Percentiles rank a stretch among this genome's conserved stretches.
Conservation (phyloP, 2,888 invertebrate species). For the Agonum fuliginosum region DNA sequence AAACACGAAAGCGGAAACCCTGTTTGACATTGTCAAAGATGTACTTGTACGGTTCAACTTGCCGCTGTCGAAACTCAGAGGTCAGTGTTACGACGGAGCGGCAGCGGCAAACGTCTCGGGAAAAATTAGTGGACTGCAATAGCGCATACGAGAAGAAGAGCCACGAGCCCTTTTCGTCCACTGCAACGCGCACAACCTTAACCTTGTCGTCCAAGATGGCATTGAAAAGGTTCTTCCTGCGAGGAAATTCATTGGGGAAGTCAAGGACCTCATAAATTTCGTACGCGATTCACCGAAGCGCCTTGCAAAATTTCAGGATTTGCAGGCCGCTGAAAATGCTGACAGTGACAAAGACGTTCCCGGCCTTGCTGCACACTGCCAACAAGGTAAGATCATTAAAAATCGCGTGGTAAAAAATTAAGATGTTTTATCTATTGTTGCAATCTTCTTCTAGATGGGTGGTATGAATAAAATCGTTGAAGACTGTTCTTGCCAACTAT, state of each 20-base stretch:
- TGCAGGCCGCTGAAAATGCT: slow-evolving; percentile 12
- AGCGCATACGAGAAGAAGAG: slow-evolving; percentile 62
- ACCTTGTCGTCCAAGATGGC: slow-evolving; percentile 63
- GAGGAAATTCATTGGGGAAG: slow-evolving; percentile 30
- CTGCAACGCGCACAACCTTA: slow-evolving; percentile 63
- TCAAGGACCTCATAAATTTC: slow-evolving; percentile 43
- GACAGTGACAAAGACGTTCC: slow-evolving; percentile 32
- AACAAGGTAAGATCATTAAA: slow-evolving; percentile 41
- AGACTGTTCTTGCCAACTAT: slow-evolving; percentile 53
- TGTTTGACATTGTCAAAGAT: slow-evolving; percentile 60
- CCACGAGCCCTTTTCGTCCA: slow-evolving; percentile 62
- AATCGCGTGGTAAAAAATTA: not conserved
- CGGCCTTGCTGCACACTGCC: slow-evolving; percentile 40
- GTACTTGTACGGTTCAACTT: slow-evolving; percentile 58
- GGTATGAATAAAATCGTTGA: slow-evolving; percentile 61
- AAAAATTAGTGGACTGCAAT: slow-evolving; percentile 62
- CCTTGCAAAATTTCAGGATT: slow-evolving; percentile 27
- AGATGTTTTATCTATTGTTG: not conserved
- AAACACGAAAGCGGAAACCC: slow-evolving; percentile 60
- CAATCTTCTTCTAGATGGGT: slow-evolving; percentile 39
- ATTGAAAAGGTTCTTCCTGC: slow-evolving; percentile 58
- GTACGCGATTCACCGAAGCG: slow-evolving; percentile 47
- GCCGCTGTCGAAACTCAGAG: slow-evolving; percentile 60
- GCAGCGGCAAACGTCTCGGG: slow-evolving; percentile 62
- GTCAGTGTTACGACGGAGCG: slow-evolving; percentile 64